Evolutionary conservation across 64 coral and sea anemone genomes (phyloP), one percentile per base, ranked within the genome.

Genomic region (Montipora cactus): DNA sequence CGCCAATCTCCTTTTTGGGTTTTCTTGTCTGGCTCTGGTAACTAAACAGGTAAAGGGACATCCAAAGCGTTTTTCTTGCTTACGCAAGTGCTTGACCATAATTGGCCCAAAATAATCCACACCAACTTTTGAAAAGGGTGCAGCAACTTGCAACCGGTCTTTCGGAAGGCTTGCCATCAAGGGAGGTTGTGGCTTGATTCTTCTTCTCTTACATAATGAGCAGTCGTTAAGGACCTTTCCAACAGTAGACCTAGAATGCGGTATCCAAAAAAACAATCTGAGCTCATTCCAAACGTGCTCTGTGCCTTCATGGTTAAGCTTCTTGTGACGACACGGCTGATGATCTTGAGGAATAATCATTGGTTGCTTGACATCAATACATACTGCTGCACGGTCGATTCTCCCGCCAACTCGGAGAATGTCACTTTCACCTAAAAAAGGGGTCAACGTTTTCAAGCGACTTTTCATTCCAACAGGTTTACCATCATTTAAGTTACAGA

Each of bases 401-500:
- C 81, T 76, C 72, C 90, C 90, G 19, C 90, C 80, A 44, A 92
- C 90, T 22, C 66, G 62, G 21, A 91, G 78, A 46, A 73, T 44
- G 18, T 73, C 5, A 50, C 45, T 74, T 8, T 68, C 67, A 19
- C 49, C 44, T 72, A 74, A 68, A 16, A 74, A 49, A 51, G 78
- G 78, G 7, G 47, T 49, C 19, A 80, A 58, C 13, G 44, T 49
- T 18, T 49, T 49, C 13, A 80, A 51, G 52, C 78, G 78, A 58
- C 78, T 80, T 49, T 80, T 49, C 44, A 6, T 18, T 72, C 69
- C 69, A 72, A 72, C 49, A 21, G 44, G 78, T 48, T 19, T 80
- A 13, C 78, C 78, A 58, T 13, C n/a, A 49, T 48, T 15, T 49
- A 80, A 16, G 47, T 49, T 58, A 8, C 8, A 15, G 49, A 83